Conservation (phyloP, 2,888 invertebrate species). For the Aphidoletes aphidimyza region DNA sequence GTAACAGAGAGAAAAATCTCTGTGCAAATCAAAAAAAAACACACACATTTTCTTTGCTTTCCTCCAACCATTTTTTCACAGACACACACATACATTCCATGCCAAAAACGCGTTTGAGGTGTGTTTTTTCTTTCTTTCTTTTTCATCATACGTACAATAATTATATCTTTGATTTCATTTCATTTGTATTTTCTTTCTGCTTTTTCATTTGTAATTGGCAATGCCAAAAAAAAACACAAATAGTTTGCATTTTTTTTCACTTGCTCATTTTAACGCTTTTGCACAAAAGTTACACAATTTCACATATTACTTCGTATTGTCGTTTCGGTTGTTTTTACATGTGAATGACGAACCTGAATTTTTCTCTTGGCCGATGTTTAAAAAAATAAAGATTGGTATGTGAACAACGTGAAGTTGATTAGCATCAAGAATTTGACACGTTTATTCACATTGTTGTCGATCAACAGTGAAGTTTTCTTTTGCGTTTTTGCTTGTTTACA, state of each 20-base stretch:
- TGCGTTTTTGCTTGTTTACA: neutral
- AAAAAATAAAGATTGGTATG: neutral
- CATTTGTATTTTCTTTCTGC: too few species aligned
- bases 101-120: too few species aligned
- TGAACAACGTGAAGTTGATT: neutral
- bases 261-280: neutral
- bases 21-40: neutral
- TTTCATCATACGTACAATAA: too few species aligned
- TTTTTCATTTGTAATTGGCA: too few species aligned
- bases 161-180: too few species aligned
- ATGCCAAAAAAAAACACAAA: too few species aligned
- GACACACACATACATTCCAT: too few species aligned
- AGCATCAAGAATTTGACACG: slow-evolving; percentile 35
- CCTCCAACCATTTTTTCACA: too few species aligned
- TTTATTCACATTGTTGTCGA: neutral
- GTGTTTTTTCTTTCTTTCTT: too few species aligned
- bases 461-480: neutral
- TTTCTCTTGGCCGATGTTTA: neutral
- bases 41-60: too few species aligned
- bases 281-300: slow-evolving; percentile 18
- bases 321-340: too few species aligned
- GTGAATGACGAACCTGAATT: neutral
- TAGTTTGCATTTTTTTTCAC: too few species aligned
- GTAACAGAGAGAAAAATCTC: neutral
- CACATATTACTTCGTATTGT: neutral